Evolutionary conservation across 2,113 vertebrate species (phyloP).

Genomic region (Etia nguti): DNA sequence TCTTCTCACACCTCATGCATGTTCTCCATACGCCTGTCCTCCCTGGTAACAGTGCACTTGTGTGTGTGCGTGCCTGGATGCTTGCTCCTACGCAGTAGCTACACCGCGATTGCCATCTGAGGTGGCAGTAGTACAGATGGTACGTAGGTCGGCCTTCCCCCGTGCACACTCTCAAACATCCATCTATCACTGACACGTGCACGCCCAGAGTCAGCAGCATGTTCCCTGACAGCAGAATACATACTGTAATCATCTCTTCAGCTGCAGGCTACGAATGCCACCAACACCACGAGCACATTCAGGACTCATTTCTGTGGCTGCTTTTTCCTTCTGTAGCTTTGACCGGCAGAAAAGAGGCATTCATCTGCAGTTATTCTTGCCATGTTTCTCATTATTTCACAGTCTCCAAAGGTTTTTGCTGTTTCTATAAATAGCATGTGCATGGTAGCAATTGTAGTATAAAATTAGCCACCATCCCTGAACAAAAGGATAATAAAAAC

Average conservation of each 20-base stretch:
- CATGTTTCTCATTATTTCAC: background rate
- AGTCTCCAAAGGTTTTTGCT: background rate
- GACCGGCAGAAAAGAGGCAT: background rate
- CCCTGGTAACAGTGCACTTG: background rate
- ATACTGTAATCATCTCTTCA: background rate
- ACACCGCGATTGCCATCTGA: constrained; percentile 35
- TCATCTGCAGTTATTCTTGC: background rate
- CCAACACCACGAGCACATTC: background rate
- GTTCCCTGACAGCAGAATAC: background rate
- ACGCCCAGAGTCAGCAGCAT: background rate
- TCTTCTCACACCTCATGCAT: background rate
- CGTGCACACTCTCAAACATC: background rate
- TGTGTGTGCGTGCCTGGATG: background rate
- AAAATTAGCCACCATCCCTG: background rate
- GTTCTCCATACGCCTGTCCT: background rate
- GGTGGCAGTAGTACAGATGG: constrained; percentile 51
- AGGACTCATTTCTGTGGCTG: background rate
- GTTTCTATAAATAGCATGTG: background rate
- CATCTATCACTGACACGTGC: background rate
- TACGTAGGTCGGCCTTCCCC: constrained; percentile 45
- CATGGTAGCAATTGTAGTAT: background rate
- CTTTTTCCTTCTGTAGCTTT: background rate
- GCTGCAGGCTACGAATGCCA: background rate
- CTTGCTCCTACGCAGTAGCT: background rate
- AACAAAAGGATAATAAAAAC: background rate